phyloP scores from a whole-genome alignment of 2,797 vertebrate genomes.

The Chaenodraco wilsoni region DNA sequence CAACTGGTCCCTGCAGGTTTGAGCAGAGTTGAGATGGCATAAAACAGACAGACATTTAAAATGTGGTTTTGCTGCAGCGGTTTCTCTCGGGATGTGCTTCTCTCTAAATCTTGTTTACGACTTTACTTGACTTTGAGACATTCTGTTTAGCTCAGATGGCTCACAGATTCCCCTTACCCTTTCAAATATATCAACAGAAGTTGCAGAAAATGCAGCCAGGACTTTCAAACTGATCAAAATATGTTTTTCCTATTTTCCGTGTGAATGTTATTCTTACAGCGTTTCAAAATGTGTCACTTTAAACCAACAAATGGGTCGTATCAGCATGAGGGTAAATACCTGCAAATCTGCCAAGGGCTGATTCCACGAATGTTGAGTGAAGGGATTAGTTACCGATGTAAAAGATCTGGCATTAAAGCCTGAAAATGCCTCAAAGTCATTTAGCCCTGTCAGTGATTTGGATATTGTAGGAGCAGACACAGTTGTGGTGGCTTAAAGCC shows the following conservation, averaged over 20 bases:
- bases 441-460: slow-evolving; percentile 45
- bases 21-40: slow-evolving; percentile 17
- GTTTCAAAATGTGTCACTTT: slow-evolving; percentile 7
- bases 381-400: slow-evolving; percentile 33
- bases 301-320: not conserved
- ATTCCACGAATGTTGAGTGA: slow-evolving; percentile 18
- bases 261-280: not conserved
- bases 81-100: slow-evolving; percentile 42
- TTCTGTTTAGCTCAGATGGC: slow-evolving; percentile 24
- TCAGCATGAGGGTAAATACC: slow-evolving; percentile 28
- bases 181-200: slow-evolving; percentile 37
- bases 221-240: slow-evolving; percentile 17
- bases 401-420: slow-evolving; percentile 37
- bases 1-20: slow-evolving; percentile 35
- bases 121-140: slow-evolving; percentile 45
- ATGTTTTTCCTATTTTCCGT: slow-evolving; percentile 10
- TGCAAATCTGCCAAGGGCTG: slow-evolving; percentile 30
- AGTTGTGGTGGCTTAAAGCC: too few relatives aligned
- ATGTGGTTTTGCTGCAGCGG: slow-evolving; percentile 37
- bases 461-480: not conserved
- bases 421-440: slow-evolving; percentile 32
- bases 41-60: slow-evolving; percentile 50
- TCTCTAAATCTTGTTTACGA: slow-evolving; percentile 57
- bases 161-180: slow-evolving; percentile 33
- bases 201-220: slow-evolving; percentile 29